A percentile compares a stretch with the other conserved stretches of the same genome.
These are phyloP conservation scores for Muraenolepis orangiensis DNA, from an alignment of 2,797 vertebrate species.

Conservation along the genomic window DNA sequence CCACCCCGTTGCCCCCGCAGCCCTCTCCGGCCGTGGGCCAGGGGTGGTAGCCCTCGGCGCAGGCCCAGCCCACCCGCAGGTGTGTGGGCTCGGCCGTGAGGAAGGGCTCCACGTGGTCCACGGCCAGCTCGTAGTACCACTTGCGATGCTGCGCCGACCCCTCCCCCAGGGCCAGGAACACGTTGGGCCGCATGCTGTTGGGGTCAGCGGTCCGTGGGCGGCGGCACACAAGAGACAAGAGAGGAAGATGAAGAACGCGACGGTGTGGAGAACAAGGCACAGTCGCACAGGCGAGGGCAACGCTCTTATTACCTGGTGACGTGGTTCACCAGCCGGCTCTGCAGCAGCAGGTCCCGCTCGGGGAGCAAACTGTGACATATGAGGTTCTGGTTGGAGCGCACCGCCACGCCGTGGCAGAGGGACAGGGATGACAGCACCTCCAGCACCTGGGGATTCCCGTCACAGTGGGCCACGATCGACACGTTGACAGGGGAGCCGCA, in stretches of 20 bases:
- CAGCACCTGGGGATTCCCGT: constrained; percentile 78
- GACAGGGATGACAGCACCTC: constrained; percentile 93
- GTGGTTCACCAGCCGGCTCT: constrained; percentile 88
- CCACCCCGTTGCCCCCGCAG: constrained; percentile 89
- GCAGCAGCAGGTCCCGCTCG: constrained; percentile 87
- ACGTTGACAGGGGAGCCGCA: neutral
- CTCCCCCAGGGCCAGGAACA: constrained; percentile 86
- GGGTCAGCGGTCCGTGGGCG: neutral
- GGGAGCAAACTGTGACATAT: constrained; percentile 93
- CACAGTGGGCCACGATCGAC: constrained; percentile 28
- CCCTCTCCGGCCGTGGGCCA: constrained; percentile 85
- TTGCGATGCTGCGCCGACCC: constrained; percentile 87
- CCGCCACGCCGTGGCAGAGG: constrained; percentile 89
- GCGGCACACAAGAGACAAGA: neutral
- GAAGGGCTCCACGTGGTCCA: constrained; percentile 85
- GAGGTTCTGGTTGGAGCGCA: constrained; percentile 91
- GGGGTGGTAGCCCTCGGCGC: constrained; percentile 82
- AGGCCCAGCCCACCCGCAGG: constrained; percentile 91
- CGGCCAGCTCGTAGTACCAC: constrained; percentile 94
- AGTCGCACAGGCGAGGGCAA: neutral
- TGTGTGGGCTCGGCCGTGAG: constrained; percentile 90
- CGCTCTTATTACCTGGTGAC: constrained; percentile 86
- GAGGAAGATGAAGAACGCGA: no score
- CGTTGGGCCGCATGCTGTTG: constrained; percentile 87
- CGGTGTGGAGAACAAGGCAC: neutral